These are phyloP conservation scores for Papilio dardanus DNA, from an alignment of 1,140 invertebrate genomes.

Conservation along the genomic window DNA sequence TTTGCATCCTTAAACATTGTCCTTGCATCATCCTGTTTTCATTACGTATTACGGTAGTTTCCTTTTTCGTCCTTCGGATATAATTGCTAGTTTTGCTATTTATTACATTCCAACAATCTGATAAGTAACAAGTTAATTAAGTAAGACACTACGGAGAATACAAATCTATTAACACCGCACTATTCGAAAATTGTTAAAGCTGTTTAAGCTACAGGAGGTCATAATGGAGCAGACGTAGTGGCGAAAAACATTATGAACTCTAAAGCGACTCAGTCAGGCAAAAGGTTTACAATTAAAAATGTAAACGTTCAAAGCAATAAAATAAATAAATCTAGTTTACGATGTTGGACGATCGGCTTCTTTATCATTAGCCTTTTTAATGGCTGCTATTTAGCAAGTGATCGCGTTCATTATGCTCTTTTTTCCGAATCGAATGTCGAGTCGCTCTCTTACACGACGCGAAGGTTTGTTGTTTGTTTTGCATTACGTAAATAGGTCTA, in stretches of 20 bases:
- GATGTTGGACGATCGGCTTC: neutral
- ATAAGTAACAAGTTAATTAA: neutral
- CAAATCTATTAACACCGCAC: neutral
- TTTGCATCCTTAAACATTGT: constrained; percentile 42
- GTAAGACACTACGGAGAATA: neutral
- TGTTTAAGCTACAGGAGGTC: neutral
- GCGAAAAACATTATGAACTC: neutral
- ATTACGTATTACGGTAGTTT: constrained; percentile 30
- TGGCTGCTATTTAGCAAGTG: neutral
- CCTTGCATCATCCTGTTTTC: constrained; percentile 36
- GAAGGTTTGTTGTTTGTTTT: neutral
- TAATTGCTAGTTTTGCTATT: neutral
- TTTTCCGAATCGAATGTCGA: neutral
- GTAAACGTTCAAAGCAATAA: neutral
- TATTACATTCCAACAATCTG: neutral
- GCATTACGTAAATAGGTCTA: neutral
- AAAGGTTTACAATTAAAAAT: neutral
- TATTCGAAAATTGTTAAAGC: no score
- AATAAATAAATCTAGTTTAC: constrained; percentile 1
- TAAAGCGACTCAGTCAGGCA: neutral
- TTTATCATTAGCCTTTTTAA: constrained; percentile 2
- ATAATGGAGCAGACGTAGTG: neutral
- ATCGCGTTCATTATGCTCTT: neutral
- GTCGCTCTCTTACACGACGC: neutral
- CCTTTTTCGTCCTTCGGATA: neutral